Evolutionary conservation across 2,113 vertebrate genomes (phyloP).

Genomic region (Ifrita kowaldi): DNA sequence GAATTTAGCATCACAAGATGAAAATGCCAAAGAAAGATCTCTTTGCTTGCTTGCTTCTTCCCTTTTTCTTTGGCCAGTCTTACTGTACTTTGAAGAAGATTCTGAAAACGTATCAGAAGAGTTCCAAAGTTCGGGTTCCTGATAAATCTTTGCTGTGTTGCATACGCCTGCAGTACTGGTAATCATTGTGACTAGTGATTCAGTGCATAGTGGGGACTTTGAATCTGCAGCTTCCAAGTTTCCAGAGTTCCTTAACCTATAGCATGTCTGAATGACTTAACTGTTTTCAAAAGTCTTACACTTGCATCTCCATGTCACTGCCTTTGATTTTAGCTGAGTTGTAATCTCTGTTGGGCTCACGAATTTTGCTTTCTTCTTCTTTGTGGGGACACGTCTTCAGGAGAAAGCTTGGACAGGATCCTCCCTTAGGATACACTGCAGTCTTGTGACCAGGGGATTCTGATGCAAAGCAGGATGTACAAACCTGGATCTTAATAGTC

Average conservation of each 20-base stretch:
- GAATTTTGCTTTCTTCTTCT: neutral
- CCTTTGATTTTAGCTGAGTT: neutral
- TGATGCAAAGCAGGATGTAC: neutral
- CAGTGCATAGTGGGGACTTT: neutral
- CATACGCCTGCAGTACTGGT: accelerated
- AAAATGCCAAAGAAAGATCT: neutral
- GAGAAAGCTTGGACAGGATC: neutral
- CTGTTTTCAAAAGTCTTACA: neutral
- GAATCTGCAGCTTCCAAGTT: neutral
- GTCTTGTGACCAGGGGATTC: neutral
- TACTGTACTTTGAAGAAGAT: neutral
- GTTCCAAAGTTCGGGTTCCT: neutral
- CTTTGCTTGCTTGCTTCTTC: neutral
- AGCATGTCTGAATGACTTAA: neutral
- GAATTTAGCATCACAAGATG: neutral
- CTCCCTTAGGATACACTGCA: neutral
- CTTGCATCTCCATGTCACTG: neutral
- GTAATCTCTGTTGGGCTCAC: neutral
- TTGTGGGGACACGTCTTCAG: neutral
- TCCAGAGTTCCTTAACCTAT: neutral
- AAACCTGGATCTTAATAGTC: neutral
- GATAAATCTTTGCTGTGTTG: neutral
- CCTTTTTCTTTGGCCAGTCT: neutral
- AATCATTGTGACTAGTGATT: neutral
- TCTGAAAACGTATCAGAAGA: neutral